Evolutionary conservation across 2,797 vertebrate species (phyloP), one percentile per base, ranked within the genome.

Genomic region (Todus mexicanus): DNA sequence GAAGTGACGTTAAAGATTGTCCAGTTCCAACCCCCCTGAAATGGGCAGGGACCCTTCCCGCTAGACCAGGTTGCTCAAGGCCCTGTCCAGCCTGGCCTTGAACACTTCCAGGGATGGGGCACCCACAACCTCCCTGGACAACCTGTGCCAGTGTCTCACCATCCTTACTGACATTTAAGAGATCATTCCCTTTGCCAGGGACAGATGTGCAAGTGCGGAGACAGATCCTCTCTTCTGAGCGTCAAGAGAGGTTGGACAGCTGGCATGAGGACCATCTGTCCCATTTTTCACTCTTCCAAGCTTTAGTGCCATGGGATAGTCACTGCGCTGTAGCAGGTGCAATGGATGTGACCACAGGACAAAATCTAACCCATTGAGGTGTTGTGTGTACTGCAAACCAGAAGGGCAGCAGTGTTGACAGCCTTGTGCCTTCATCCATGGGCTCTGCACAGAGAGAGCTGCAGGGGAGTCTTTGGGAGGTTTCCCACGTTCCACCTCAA

Each of bases 201-300:
- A 2, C 10, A 27, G 40, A 38, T 21, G 35, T 57, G 38, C 29
- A 29, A 63, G 10, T 16, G 23, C 17, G 0, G 1, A 12, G 25
- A 21, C 40, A 84, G 26, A 43, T 80, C 25, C 33, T 20, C 15
- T 11, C 54, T 90, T 10, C 22, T 47, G 38, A 72, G 31, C 53
- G 53, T 40, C 70, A 31, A 7, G 43, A 66, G 42, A 31, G 22
- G 23, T 17, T 33, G 31, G 64, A 33, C 14, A 33, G 25, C 6
- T 21, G 37, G 26, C 17, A 66, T 6, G 7, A 23, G 29, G 14
- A 61, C 48, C 1, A 1, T 11, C 9, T 0, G 0, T 12, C 26
- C 27, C 21, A 6, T 12, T 43, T 65, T 38, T 37, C 31, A 10
- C n/a, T 43, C 48, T 72, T 16, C 16, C 50, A 80, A 4, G 33